Base-by-base conservation (phyloP, 2,888 invertebrate species). In the Polyploca ridens region DNA sequence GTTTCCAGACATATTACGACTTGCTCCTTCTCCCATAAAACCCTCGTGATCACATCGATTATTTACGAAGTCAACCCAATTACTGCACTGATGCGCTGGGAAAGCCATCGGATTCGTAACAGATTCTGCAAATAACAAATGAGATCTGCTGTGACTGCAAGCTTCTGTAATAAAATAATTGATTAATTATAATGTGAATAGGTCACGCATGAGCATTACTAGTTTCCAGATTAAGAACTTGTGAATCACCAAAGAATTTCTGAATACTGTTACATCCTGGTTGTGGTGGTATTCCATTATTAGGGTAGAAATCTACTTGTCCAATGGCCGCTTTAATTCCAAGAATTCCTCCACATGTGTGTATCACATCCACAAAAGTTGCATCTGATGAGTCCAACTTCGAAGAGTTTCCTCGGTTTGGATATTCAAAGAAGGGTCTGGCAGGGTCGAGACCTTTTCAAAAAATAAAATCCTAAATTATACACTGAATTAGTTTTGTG, bases 291-390 rank as follows among this genome's bases (percentile, higher is more conserved):
- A 88, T 87, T n/a, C 96, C 96, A 19, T 95, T 96, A 79, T 96
- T 96, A 8, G 96, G 94, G 78, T 95, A 96, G 87, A 96, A 96
- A 84, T 96, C 96, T 0, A 95, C 94, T 75, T 96, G 95, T 1
- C 96, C 96, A 0, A 95, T 92, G 70, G 95, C 94, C 41, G 95
- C 94, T 58, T 90, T 88, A 76, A 96, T 95, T 0, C 96, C 96
- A 33, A 96, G 86, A 61, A 95, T 89, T 1, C 96, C 96, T 0
- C 96, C 95, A 82, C 96, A 96, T 3, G 97, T 96, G 81, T 97
- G 96, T 41, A 97, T 94, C 16, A 96, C 87, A 66, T 94, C 94
- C 38, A 97, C 96, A 66, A 96, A 95, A 66, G 89, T 89, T 0
- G 96, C 97, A 85, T 97, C 96, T 66, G 72, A 69, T 10, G 72